Base-by-base conservation (phyloP, 2,888 invertebrate genomes). In the Furcula furcula region DNA sequence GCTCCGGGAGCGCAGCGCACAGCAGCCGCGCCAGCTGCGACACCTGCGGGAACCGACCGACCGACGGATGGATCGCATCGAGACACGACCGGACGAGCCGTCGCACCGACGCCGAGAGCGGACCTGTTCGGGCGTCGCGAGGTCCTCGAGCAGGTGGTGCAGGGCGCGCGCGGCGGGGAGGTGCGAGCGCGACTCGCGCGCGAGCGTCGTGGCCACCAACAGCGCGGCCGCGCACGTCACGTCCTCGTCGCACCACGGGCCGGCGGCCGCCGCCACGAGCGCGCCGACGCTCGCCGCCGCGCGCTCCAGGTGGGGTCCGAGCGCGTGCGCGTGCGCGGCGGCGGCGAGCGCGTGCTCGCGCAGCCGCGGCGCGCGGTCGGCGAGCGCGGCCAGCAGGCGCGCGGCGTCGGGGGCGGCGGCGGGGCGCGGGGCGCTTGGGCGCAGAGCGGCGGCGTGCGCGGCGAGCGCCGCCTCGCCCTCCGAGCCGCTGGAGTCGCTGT, bases 401-500 rank as follows among this genome's bases (percentile, higher is more conserved):
- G 30, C 15, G 18, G 21, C 10, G 21, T n/a, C 26, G 31, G 19
- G 28, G 13, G 29, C 22, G 27, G 16, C 31, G 25, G 15, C 28
- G 13, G 29, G 11, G 9, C 22, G 25, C 12, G 31, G 34, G 33
- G 34, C 34, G 28, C 15, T 18, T 7, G 52, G 57, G 12, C 29
- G 31, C 32, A 62, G 53, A 32, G 51, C 55, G 29, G 27, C 29
- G 37, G 54, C 60, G 11, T 56, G 63, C 11, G 53, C 60, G 31
- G 59, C 62, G 34, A 65, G 55, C 46, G 44, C 52, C 14, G 50
- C 58, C 44, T 68, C 71, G 36, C 56, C 55, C 47, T 72, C 70
- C 1, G 72, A 68, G 26, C 68, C 55, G 41, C 65, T 63, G 19
- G 71, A 66, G 50, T 68, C 67, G 22, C 55, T 45, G 45, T 34